phyloP scores from a whole-genome alignment of 2,113 vertebrate species.

The Rhynchomys soricoides region DNA sequence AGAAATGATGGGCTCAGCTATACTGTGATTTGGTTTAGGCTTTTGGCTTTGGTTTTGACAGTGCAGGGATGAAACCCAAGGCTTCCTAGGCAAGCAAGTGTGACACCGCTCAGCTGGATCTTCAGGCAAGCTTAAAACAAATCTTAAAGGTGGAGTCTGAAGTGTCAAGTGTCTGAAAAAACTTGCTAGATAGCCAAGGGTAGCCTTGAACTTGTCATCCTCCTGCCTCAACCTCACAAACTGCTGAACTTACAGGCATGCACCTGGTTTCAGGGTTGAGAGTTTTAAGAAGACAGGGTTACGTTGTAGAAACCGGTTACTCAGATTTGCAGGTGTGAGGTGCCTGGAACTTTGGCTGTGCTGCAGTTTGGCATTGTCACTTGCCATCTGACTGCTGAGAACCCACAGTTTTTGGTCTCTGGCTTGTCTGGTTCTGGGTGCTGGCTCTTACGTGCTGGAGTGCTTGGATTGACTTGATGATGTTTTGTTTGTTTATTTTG shows the following conservation, averaged over 20 bases:
- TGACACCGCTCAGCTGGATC: not conserved
- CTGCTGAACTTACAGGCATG: not conserved
- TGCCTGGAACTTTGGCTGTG: not conserved
- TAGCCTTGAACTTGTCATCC: not conserved
- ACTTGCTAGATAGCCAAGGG: not conserved
- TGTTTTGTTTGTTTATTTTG: not conserved
- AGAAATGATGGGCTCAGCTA: not conserved
- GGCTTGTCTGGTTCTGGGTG: not conserved
- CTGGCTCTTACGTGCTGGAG: not conserved
- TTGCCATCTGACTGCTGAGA: not conserved
- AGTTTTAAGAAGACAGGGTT: not conserved
- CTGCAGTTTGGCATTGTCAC: not conserved
- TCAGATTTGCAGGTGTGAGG: not conserved
- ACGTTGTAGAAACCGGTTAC: not conserved
- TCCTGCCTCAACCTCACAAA: not conserved
- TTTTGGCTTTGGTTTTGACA: not conserved
- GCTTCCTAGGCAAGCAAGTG: not conserved
- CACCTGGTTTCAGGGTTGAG: not conserved
- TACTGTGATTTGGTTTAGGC: not conserved
- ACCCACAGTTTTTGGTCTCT: not conserved
- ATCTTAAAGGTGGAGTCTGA: not conserved
- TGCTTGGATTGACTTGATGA: conserved; percentile 47
- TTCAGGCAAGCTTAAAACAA: no score
- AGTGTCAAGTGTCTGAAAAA: not conserved
- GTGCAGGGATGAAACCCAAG: not conserved